phyloP scores from a whole-genome alignment of 2,797 vertebrate species.

The Gymnocypris eckloni region DNA sequence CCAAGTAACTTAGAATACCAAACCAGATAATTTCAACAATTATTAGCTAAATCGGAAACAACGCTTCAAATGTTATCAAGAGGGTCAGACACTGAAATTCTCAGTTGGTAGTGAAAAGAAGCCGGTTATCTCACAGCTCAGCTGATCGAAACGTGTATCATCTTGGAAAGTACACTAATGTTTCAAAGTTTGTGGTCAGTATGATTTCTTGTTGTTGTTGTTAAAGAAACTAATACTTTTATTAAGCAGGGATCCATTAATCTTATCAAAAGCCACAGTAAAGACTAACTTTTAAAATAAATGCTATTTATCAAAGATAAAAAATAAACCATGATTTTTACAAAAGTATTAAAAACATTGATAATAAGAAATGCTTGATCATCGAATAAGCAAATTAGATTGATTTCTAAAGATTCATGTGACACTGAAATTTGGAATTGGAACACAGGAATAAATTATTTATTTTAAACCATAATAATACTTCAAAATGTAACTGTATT shows the following conservation, averaged over 20 bases:
- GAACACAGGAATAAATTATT: background rate
- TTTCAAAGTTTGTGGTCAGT: background rate
- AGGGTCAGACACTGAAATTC: background rate
- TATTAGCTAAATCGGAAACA: background rate
- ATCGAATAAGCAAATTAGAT: no score
- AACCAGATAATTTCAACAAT: constrained; percentile 20
- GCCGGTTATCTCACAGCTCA: background rate
- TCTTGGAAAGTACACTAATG: background rate
- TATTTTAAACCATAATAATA: no score
- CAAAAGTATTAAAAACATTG: background rate
- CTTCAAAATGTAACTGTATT: no score
- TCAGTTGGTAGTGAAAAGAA: background rate
- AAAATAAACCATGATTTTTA: background rate
- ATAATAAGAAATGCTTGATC: background rate
- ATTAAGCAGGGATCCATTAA: background rate
- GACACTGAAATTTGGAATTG: background rate
- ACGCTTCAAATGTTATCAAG: background rate
- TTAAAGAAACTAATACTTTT: background rate
- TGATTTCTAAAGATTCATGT: background rate
- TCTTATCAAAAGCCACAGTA: background rate
- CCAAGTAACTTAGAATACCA: constrained; percentile 5
- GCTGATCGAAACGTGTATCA: background rate
- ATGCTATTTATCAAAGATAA: background rate
- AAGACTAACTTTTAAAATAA: background rate
- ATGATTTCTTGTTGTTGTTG: background rate